These are phyloP conservation scores for Palaemon carinicauda DNA, from an alignment of 1,140 invertebrate species.

Conservation along the genomic window DNA sequence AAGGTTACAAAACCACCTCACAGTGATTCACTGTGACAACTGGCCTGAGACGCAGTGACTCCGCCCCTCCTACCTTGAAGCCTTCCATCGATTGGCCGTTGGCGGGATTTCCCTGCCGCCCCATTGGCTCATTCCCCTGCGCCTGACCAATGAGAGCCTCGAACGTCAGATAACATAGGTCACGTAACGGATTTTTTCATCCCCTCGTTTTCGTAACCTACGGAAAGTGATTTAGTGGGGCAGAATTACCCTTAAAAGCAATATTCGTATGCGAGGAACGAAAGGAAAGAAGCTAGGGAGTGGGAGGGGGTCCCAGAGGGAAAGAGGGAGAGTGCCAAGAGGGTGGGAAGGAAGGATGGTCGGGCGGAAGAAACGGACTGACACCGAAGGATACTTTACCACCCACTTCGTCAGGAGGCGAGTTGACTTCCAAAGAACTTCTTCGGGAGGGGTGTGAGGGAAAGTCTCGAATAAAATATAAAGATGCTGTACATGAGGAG, in stretches of 20 bases:
- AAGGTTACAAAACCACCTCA: slow-evolving; percentile 20
- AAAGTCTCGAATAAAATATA: no score
- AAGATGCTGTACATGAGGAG: no score
- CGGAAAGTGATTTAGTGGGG: slow-evolving; percentile 37
- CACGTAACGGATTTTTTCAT: neutral
- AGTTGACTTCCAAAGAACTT: no score
- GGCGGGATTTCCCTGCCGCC: neutral
- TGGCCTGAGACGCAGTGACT: slow-evolving; percentile 14
- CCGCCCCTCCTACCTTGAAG: slow-evolving; percentile 43
- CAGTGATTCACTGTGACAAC: neutral
- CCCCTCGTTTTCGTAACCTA: neutral
- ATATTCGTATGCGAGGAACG: neutral
- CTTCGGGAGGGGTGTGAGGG: no score
- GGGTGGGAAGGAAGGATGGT: no score
- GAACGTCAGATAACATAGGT: neutral
- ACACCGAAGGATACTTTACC: no score
- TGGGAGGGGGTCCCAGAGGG: neutral
- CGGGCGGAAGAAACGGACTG: no score
- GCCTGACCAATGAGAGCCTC: neutral
- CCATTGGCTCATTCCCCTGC: neutral
- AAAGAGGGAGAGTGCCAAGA: neutral
- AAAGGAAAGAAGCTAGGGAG: neutral
- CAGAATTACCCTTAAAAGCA: slow-evolving; percentile 40
- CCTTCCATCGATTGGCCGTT: slow-evolving; percentile 32
- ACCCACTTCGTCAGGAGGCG: no score